These are phyloP conservation scores for Dastarcus helophoroides DNA, from an alignment of 2,888 invertebrate species.

Conservation along the genomic window DNA sequence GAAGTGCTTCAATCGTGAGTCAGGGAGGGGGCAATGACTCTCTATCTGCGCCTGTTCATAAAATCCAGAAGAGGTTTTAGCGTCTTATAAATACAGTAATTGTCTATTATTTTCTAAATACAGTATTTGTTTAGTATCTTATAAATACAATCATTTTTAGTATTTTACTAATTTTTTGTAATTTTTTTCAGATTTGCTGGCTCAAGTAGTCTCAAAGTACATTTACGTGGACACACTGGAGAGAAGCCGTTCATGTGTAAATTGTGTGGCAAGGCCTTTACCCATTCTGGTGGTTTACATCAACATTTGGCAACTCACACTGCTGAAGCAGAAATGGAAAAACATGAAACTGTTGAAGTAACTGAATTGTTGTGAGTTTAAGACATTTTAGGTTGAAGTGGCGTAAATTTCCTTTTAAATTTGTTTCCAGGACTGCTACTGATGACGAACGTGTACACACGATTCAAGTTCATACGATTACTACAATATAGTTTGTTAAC, in stretches of 20 bases:
- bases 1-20: no score
- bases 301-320: slow-evolving; percentile 25
- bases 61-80: no score
- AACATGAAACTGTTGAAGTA: slow-evolving; percentile 29
- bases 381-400: neutral
- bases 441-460: slow-evolving; percentile 23
- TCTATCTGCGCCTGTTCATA: no score
- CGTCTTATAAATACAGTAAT: no score
- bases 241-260: slow-evolving; percentile 29
- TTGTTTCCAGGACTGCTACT: slow-evolving; percentile 25
- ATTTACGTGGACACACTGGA: slow-evolving; percentile 30
- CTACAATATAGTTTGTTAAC: slow-evolving; percentile 11
- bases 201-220: slow-evolving; percentile 32
- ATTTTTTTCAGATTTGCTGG: slow-evolving; percentile 29
- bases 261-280: slow-evolving; percentile 31
- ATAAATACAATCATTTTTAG: no score
- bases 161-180: no score
- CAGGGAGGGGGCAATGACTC: no score
- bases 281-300: slow-evolving; percentile 26
- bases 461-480: slow-evolving; percentile 27
- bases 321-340: slow-evolving; percentile 15
- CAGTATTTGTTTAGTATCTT: no score
- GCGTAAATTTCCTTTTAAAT: slow-evolving; percentile 1
- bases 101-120: no score
- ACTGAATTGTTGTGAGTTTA: slow-evolving; percentile 32